Evolutionary conservation across 2,888 invertebrate genomes (phyloP), one percentile per base, ranked within the genome.

Genomic region (Hermodice carunculata): DNA sequence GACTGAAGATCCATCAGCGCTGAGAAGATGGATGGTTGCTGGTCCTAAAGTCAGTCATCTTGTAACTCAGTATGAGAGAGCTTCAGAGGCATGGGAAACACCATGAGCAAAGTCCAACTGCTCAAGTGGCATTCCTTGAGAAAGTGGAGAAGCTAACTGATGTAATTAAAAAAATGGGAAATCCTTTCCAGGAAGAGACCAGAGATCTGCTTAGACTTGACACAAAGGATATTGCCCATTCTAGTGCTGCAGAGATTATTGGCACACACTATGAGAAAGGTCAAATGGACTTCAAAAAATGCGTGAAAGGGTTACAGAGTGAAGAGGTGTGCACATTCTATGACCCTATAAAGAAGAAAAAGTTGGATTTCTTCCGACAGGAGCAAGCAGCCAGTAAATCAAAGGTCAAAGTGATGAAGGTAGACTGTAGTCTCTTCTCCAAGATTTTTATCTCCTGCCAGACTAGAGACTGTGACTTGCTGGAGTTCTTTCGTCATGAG

Each of bases 11-110:
- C 65, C 63, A 31, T 31, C 66, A 52, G 67, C 64, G 37, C 67
- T 76, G 6, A 32, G 62, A 44, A 59, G 77, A 34, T 77, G 77
- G 78, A 76, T 73, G 73, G 56, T 76, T n/a, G 57, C 71, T 46
- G 70, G 72, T 26, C 76, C 75, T 31, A 70, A 76, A 57, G 59
- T 73, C 2, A 66, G 61, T 42, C 49, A 48, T 11, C 24, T 76
- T 11, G 58, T 67, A 28, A 40, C 49, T 24, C 1, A 42, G 11
- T 61, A 54, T 43, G 61, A 61, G 24, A n/a, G 2, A 26, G 42
- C 53, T 6, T 42, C 43, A 28, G 53, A 19, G 19, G n/a, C 19
- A 34, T 17, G 19, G 5, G 14, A 54, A 26, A 5, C 61, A 61
- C 31, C 61, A 53, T 53, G 61, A 61, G 24, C 53, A 61, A 24